phyloP scores from a whole-genome alignment of 2,888 invertebrate species.

The Acanthosepion lycidas region DNA sequence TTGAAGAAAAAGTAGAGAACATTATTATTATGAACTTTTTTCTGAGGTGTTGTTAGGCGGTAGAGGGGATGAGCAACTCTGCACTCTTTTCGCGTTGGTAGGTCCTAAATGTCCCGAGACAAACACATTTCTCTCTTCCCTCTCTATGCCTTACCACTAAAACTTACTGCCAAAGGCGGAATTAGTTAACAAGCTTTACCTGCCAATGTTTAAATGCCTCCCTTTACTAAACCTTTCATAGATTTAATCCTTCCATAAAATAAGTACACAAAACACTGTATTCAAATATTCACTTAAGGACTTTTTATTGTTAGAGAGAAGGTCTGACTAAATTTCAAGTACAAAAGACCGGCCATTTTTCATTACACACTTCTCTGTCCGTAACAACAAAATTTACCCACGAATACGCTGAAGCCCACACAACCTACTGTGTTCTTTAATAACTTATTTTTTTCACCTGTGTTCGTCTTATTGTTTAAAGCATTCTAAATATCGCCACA shows the following conservation, averaged over 20 bases:
- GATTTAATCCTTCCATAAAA: neutral
- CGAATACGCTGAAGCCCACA: neutral
- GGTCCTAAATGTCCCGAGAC: neutral
- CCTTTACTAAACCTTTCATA: no score
- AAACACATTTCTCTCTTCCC: neutral
- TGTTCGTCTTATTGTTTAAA: neutral
- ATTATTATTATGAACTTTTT: neutral
- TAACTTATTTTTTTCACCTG: neutral
- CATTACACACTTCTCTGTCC: neutral
- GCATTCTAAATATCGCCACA: neutral
- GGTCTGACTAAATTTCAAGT: neutral
- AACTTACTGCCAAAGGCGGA: neutral
- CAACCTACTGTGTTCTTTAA: neutral
- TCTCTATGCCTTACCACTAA: neutral
- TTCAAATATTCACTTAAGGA: neutral
- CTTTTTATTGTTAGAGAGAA: neutral
- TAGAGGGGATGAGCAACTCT: fast-evolving
- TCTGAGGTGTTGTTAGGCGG: neutral
- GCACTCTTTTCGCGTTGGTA: neutral
- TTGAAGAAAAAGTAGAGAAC: neutral
- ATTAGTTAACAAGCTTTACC: neutral
- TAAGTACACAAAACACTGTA: neutral
- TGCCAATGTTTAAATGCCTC: neutral
- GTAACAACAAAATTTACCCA: neutral
- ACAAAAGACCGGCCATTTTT: neutral